Evolutionary conservation across 2,888 invertebrate genomes (phyloP), one percentile per base, ranked within the genome.

Genomic region (Drosophila meridiana): DNA sequence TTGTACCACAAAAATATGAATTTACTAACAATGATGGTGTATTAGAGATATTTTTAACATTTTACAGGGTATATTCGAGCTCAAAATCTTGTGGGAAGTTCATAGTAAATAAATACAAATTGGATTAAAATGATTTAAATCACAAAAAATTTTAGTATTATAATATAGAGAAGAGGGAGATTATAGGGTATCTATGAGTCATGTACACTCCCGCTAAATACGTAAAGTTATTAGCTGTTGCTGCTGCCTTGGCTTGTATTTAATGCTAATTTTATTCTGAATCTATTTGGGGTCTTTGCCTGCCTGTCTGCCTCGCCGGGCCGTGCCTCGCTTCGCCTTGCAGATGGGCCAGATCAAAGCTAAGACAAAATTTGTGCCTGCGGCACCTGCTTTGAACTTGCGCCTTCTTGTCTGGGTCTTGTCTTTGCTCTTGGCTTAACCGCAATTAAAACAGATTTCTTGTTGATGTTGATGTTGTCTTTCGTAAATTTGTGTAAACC

Each of bases 361-460:
- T 58, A 13, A 56, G 76, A 38, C 62, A 66, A 72, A 69, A 76
- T 77, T 57, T 64, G 62, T 62, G 69, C 89, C 76, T 42, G 65
- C 62, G 83, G 87, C 78, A 68, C 61, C 80, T 60, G 76, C 87
- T 87, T 89, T 89, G 89, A 89, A 87, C 83, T 87, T 73, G 77
- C 65, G 69, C 63, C 73, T 69, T 68, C 76, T 69, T 70, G 75
- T 61, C 75, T 59, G 60, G 20, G 55, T 48, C 47, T 42, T 68
- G 79, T 70, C 79, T 75, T 82, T 83, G 87, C 84, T 77, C 56
- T 74, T 66, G 73, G 65, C 82, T 76, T 66, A 76, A 78, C 83
- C 85, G 78, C 87, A 89, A 87, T 87, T 87, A 87, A 87, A 83
- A 80, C 79, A 76, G 85, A 87, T 87, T 85, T 89, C 82, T 80